These are phyloP conservation scores for Epirrhoe alternata DNA, from an alignment of 2,888 invertebrate species.

Conservation along the genomic window DNA sequence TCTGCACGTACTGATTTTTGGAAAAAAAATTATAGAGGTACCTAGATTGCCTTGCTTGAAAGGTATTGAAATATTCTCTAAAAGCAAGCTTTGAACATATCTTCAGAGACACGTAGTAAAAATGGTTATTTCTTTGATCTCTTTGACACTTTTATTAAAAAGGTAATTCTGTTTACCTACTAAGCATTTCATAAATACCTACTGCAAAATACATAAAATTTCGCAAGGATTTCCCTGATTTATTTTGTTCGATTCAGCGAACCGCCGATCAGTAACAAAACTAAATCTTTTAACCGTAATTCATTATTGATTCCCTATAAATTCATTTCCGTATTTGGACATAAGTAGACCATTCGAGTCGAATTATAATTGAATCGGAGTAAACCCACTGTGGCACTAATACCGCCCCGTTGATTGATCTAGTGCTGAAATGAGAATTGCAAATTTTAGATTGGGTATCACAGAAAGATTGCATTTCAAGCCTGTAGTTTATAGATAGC, in stretches of 20 bases:
- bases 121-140: no score
- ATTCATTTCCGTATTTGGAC: constrained; percentile 52
- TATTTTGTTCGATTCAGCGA: constrained; percentile 4
- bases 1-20: no score
- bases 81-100: no score
- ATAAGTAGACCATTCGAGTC: constrained; percentile 41
- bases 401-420: constrained; percentile 65
- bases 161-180: no score
- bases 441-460: constrained; percentile 36
- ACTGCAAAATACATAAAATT: no score
- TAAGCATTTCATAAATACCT: no score
- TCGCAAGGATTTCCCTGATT: background rate
- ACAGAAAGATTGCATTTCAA: constrained; percentile 33
- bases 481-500: constrained; percentile 29
- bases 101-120: no score
- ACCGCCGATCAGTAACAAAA: constrained; percentile 10
- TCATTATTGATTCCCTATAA: constrained; percentile 52
- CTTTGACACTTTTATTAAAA: no score
- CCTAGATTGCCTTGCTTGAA: no score
- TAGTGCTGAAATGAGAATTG: constrained; percentile 46
- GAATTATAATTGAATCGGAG: constrained; percentile 65
- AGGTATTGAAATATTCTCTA: no score
- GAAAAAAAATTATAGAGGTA: no score
- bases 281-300: constrained; percentile 29
- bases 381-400: constrained; percentile 61